Base-by-base conservation (phyloP, 2,888 invertebrate genomes). In the Drosophila fulvimacula region DNA sequence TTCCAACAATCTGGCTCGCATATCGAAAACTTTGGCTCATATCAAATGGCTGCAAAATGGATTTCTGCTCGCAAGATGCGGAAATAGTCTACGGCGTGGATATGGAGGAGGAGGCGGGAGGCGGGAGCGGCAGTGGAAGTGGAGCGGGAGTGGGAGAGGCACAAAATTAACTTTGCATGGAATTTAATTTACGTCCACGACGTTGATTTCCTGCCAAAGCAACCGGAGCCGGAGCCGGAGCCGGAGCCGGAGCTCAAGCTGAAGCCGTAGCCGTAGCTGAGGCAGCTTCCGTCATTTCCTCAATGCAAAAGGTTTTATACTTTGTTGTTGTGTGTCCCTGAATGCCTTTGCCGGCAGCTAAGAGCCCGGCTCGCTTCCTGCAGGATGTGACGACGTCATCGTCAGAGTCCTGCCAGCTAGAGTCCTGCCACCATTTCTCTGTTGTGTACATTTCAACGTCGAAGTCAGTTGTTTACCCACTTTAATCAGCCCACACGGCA, bases 171-270 rank as follows among this genome's bases (percentile, higher is more conserved):
- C 85, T 88, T 88, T 79, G 88, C 84, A 74, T 87, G 83, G 89
- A 90, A 91, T 90, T 89, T 90, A 90, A 91, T 90, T 90, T 90
- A 88, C 89, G 86, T 88, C 70, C 91, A 86, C 81, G 88, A 88
- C 88, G 82, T 82, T 91, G 90, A 91, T 90, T 91, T 90, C 90
- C 90, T 89, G 88, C 76, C 77, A 74, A 81, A 83, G 87, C 85
- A 85, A 76, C 69, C 64, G 64, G 64, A 64, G 49, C 38, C 36
- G 51, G 51, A 42, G 55, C 39, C 39, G 46, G 52, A 80, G 72
- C 52, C 51, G 51, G 51, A 38, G 56, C 39, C 27, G 27, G 4
- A 27, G 27, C 27, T 6, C 5, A 5, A 27, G 27, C 27, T 27
- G 27, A 27, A 79, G 72, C 46, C 36, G 69, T 24, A n/a, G 34